Evolutionary conservation across 2,888 invertebrate species (phyloP).

Genomic region (Limnephilus rhombicus): DNA sequence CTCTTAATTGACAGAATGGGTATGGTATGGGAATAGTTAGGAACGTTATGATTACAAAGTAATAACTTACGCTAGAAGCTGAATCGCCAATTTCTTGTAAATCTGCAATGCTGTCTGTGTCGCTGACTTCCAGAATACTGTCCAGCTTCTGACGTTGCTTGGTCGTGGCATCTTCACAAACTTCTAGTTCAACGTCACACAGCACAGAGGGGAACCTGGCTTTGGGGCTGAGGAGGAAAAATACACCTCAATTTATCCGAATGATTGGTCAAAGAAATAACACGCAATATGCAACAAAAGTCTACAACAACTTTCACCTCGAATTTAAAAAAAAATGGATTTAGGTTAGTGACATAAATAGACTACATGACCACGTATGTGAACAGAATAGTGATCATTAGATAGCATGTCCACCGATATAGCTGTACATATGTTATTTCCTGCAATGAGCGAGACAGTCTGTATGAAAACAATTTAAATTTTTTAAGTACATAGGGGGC

Average conservation of each 20-base stretch:
- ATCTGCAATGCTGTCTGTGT: neutral
- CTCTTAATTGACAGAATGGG: too few relatives aligned
- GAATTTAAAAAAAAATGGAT: too few relatives aligned
- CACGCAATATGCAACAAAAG: too few relatives aligned
- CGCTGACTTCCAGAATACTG: constrained; percentile 55
- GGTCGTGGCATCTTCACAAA: constrained; percentile 52
- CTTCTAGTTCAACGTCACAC: constrained; percentile 60
- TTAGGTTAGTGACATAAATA: too few relatives aligned
- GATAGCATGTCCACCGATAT: too few relatives aligned
- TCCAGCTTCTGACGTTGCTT: constrained; percentile 54
- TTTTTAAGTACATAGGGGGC: too few relatives aligned
- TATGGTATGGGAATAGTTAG: neutral
- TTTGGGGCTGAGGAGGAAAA: constrained; percentile 32
- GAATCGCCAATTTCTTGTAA: neutral
- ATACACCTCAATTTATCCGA: neutral
- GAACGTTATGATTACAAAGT: neutral
- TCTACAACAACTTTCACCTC: too few relatives aligned
- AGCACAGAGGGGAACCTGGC: constrained; percentile 39
- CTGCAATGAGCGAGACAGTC: too few relatives aligned
- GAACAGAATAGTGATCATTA: too few relatives aligned
- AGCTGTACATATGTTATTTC: too few relatives aligned
- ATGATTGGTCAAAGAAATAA: too few relatives aligned
- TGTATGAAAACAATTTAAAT: too few relatives aligned
- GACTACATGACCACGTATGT: neutral
- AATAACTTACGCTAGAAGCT: neutral